Evolutionary conservation across 2,797 vertebrate species (phyloP).

Genomic region (Micromesistius poutassou): DNA sequence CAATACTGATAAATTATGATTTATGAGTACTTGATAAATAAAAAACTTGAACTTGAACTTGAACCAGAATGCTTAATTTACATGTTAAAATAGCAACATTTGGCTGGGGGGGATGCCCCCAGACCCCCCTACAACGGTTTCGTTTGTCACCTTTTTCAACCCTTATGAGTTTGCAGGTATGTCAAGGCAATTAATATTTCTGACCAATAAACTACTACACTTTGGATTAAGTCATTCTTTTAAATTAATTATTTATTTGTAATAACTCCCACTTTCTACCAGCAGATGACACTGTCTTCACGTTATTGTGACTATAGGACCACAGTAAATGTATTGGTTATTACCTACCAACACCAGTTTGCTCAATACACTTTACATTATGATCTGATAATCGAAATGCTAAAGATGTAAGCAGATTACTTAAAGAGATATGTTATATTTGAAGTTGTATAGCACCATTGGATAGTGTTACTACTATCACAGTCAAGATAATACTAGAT

Average conservation of each 20-base stretch:
- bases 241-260: constrained; percentile 37
- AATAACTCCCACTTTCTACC: constrained; percentile 32
- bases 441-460: background rate
- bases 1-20: too few species aligned
- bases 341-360: background rate
- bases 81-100: too few species aligned
- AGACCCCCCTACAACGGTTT: too few species aligned
- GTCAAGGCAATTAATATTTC: background rate
- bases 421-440: background rate
- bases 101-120: too few species aligned
- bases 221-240: background rate
- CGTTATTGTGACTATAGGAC: constrained; percentile 23
- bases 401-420: background rate
- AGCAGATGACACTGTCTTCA: constrained; percentile 58
- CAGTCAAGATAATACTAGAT: background rate
- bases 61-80: too few species aligned
- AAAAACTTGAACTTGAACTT: too few species aligned
- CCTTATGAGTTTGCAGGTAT: too few species aligned
- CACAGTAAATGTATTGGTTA: background rate
- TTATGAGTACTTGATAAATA: too few species aligned
- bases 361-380: background rate
- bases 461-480: background rate
- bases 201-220: constrained; percentile 25
- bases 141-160: too few species aligned
- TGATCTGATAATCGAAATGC: constrained; percentile 8